Conservation (phyloP, 2,113 vertebrate species). For the Cynopterus brachyotis region DNA sequence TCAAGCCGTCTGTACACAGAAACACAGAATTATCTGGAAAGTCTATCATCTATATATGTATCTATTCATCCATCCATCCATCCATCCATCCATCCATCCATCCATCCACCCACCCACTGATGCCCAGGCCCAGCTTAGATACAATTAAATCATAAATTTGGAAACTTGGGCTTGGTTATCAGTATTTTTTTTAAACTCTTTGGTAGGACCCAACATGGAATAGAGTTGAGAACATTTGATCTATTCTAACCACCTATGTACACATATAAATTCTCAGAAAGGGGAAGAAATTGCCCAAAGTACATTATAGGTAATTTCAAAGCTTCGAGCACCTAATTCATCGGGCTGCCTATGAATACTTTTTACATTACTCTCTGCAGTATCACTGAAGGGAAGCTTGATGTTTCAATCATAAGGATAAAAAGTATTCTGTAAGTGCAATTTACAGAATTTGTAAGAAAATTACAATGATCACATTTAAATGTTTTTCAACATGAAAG, state of each 20-base stretch:
- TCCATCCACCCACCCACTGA: background rate
- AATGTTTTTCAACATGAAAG: background rate
- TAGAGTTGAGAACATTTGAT: background rate
- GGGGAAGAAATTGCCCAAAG: background rate
- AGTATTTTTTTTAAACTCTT: background rate
- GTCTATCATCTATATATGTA: background rate
- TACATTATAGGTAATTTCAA: background rate
- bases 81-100: background rate
- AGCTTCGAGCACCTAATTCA: background rate
- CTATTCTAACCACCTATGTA: background rate
- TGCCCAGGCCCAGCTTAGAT: background rate
- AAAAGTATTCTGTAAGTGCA: background rate
- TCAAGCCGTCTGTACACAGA: background rate
- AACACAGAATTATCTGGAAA: background rate
- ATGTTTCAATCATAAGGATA: background rate
- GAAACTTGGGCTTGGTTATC: background rate
- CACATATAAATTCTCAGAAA: background rate
- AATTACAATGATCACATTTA: background rate
- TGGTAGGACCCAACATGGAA: background rate
- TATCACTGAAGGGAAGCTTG: background rate
- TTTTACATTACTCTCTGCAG: background rate
- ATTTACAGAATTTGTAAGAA: background rate
- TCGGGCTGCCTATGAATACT: background rate
- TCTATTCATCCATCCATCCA: background rate
- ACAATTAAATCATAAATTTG: background rate